Base-by-base conservation (phyloP, 2,888 invertebrate genomes). In the Psylliodes chrysocephalus region DNA sequence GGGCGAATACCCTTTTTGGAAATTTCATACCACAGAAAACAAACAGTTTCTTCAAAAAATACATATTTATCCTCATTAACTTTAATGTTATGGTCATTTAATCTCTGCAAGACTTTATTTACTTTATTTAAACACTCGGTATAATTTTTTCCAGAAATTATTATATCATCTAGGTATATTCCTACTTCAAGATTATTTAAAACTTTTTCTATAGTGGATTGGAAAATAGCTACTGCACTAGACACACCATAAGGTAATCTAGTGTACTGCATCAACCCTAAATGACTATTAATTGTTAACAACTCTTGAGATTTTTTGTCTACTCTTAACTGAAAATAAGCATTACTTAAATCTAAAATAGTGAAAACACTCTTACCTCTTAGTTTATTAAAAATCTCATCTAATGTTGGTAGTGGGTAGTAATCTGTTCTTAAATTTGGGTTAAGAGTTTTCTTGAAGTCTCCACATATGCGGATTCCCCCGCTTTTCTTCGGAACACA, bases 401-500 rank as follows among this genome's bases (percentile, higher is more conserved):
- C 7, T 25, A 25, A 7, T 5, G 25, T 25, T 4, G 25, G 25
- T 25, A 25, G 25, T 5, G 25, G 25, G 25, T 25, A 25, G 7
- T 25, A 25, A 25, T 25, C 25, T 5, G 25, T 25, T 25, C 25
- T 25, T 4, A 25, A 7, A 25, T 7, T 5, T 5, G 7, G 4
- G 7, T 25, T 25, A 7, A 25, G 25, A 25, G 25, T 25, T 7
- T 25, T 25, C 7, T 25, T 25, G 7, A 25, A 25, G 25, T 5
- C 25, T 25, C 7, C 7, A 7, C 7, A 57, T 19, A 57, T 46
- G n/a, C 57, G 28, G 33, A 57, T 47, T 30, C 30, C 46, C 6
- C 38, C 35, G 12, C 17, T 51, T 28, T 60, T 60, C 42, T 60
- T 60, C 18, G 60, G 60, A 3, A 60, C 51, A 30, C 33, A 33